Base-by-base conservation (phyloP, 2,888 invertebrate genomes). In the Lithophane leautieri region DNA sequence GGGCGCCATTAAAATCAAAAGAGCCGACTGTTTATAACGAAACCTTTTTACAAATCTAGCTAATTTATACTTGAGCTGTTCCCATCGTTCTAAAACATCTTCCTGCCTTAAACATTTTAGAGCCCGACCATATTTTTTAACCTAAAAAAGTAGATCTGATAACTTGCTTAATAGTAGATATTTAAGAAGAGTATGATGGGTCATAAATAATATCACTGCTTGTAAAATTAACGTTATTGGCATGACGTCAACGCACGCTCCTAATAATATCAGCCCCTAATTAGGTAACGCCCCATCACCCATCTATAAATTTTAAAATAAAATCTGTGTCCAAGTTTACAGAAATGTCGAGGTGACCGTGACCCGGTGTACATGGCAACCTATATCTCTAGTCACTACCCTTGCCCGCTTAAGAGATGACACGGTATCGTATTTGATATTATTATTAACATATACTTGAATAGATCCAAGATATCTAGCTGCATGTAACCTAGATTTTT, bases 361-460 rank as follows among this genome's bases (percentile, higher is more conserved):
- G 90, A 90, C 86, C 89, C 84, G 50, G 89, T 91, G 81, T 69
- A 86, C 82, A 89, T 91, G 86, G 85, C 85, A 78, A 90, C 90
- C 54, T 58, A 69, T 34, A 69, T 81, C 66, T 77, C 79, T 69
- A 50, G 63, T 72, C 65, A 61, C 76, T 58, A 62, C 70, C 69
- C 81, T 73, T 66, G 70, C 52, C 44, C 25, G 68, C 70, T 66
- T 73, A 74, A 60, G 58, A 58, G 75, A 63, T 65, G 72, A 67
- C 28, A 72, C 28, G 58, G 34, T 70, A 74, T 62, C 60, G 63
- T 47, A 69, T 63, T 61, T 25, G n/a, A 74, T 76, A 76, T 63
- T 63, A 63, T 54, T 52, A 40, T 62, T 19, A 62, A 25, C 56
- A 4, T 34, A 58, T 14, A 42, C 22, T 72, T 58, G 9, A 65